A percentile compares a stretch with the other conserved stretches of the same genome.
phyloP scores from a whole-genome alignment of 2,113 vertebrate species.

The Tachysurus vachellii region DNA sequence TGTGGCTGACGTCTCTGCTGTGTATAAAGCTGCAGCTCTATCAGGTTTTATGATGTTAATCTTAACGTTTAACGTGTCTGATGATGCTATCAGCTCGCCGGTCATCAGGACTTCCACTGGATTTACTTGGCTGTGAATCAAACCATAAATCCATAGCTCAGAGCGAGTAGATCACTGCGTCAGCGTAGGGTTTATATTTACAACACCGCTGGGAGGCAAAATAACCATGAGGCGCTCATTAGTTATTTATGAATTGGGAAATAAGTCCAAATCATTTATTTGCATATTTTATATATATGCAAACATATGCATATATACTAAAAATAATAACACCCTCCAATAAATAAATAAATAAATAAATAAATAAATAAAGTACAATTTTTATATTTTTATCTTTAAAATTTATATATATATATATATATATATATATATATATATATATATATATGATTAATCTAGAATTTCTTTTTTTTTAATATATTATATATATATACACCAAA shows the following conservation, averaged over 20 bases:
- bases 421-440: background rate
- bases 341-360: background rate
- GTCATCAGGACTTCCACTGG: background rate
- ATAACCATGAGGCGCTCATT: background rate
- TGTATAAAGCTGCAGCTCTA: background rate
- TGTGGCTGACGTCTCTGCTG: background rate
- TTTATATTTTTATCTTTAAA: too few relatives aligned
- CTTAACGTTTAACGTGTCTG: background rate
- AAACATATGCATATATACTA: background rate
- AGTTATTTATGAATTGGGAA: background rate
- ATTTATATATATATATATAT: too few relatives aligned
- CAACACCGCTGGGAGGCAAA: background rate
- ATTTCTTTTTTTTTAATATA: background rate
- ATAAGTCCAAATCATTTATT: background rate
- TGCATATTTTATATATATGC: background rate
- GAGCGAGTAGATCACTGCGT: too few relatives aligned
- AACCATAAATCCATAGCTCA: background rate
- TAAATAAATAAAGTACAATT: background rate
- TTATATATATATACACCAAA: background rate
- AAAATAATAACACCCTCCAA: background rate
- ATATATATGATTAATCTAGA: background rate
- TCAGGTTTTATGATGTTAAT: background rate
- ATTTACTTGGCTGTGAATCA: background rate
- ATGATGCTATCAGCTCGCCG: background rate
- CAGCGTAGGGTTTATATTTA: too few relatives aligned